Evolutionary conservation across 2,113 vertebrate species (phyloP).

Genomic region (Platycercus adscitus): DNA sequence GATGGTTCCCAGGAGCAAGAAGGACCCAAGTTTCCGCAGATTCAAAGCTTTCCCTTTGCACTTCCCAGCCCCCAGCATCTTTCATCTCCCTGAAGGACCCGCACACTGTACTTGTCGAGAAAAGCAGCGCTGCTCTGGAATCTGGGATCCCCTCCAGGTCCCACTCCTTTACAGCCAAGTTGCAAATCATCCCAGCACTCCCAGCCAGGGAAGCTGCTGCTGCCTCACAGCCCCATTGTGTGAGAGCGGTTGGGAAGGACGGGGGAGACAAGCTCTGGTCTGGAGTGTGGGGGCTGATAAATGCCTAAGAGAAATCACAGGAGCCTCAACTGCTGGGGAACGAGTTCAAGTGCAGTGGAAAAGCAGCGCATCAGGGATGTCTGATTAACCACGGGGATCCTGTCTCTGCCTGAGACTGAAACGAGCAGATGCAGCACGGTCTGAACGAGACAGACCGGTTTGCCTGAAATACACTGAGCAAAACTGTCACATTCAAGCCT

Average conservation of each 20-base stretch:
- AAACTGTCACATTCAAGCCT: background rate
- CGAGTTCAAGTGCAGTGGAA: background rate
- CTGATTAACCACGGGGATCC: background rate
- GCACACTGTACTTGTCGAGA: background rate
- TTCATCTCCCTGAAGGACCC: slow-evolving; percentile 14
- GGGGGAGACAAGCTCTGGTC: background rate
- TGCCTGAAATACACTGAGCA: background rate
- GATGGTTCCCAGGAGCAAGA: background rate
- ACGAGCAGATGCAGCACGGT: background rate
- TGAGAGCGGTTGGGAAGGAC: slow-evolving; percentile 33
- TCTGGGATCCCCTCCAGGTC: slow-evolving; percentile 50
- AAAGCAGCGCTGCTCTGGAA: slow-evolving; percentile 58
- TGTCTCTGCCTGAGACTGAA: background rate
- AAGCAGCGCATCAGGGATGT: background rate
- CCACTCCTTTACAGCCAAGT: slow-evolving; percentile 42
- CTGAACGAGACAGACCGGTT: background rate
- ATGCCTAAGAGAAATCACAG: background rate
- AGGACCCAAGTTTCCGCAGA: background rate
- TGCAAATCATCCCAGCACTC: slow-evolving; percentile 41
- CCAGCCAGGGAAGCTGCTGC: slow-evolving; percentile 32
- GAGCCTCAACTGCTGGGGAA: background rate
- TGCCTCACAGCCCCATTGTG: background rate
- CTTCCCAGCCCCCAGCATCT: background rate
- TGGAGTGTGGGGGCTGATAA: background rate
- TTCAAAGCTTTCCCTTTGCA: background rate